These are phyloP conservation scores for Archips crataeganus DNA, from an alignment of 2,888 invertebrate genomes.

Conservation along the genomic window DNA sequence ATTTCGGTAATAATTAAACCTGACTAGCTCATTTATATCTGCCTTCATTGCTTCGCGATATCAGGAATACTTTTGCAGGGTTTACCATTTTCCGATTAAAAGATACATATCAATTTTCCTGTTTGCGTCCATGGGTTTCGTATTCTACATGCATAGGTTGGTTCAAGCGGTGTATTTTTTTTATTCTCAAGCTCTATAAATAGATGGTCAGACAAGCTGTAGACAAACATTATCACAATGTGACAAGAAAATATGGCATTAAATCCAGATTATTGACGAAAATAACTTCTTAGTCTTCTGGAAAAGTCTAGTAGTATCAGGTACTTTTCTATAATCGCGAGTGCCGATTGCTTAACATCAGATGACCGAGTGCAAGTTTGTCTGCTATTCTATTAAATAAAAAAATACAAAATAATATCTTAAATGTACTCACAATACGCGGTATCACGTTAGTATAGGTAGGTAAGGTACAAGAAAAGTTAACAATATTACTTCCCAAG, in stretches of 20 bases:
- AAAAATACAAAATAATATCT: no score
- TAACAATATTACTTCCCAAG: conserved; percentile 26
- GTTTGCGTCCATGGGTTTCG: neutral
- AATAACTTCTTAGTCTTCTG: neutral
- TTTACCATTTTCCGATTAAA: conserved; percentile 29
- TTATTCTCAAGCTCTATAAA: neutral
- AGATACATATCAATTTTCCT: neutral
- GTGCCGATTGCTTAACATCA: no score
- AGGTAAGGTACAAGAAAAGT: conserved; percentile 14
- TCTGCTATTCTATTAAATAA: no score
- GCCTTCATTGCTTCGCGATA: conserved; percentile 49
- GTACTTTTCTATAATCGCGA: no score
- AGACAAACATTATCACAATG: neutral
- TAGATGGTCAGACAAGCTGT: neutral
- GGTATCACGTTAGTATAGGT: conserved; percentile 3
- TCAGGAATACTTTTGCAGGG: conserved; percentile 46
- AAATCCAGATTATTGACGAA: neutral
- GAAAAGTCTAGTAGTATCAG: no score
- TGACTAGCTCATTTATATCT: conserved; percentile 68
- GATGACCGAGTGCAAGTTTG: no score
- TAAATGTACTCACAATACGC: neutral
- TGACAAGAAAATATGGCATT: no score
- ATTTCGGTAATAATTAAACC: conserved; percentile 79
- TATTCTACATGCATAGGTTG: neutral
- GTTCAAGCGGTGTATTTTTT: neutral